Evolutionary conservation across 2,113 vertebrate genomes (phyloP).

Genomic region (Pelecanus crispus): DNA sequence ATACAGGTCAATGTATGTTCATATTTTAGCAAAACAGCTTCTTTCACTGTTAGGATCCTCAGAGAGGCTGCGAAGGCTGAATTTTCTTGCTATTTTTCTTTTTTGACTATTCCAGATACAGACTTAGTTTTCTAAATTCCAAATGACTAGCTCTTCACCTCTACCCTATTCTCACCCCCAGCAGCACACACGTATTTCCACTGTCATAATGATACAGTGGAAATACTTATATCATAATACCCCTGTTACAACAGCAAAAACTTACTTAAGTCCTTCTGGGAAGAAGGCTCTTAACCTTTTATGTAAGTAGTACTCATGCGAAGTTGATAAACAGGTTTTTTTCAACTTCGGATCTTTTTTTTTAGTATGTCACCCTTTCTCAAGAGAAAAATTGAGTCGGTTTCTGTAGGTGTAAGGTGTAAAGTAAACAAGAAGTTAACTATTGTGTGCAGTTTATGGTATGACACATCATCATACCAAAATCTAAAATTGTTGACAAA

Average conservation of each 20-base stretch:
- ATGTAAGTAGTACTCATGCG: neutral
- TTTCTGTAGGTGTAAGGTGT: neutral
- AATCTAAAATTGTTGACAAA: neutral
- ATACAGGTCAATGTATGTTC: neutral
- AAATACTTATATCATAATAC: neutral
- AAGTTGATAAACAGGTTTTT: neutral
- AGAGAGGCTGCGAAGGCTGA: neutral
- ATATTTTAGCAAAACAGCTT: neutral
- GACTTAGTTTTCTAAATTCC: neutral
- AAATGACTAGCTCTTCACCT: neutral
- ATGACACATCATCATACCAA: neutral
- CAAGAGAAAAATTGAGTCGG: neutral
- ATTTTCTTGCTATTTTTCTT: neutral
- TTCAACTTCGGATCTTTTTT: neutral
- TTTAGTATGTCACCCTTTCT: neutral
- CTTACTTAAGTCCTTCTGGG: neutral
- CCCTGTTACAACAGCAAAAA: neutral
- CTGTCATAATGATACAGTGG: neutral
- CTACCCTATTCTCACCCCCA: neutral
- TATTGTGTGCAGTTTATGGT: neutral
- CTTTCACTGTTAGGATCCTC: neutral
- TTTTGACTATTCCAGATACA: neutral
- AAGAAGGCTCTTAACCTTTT: neutral
- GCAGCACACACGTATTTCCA: neutral
- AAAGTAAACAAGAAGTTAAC: neutral